Percentiles rank a stretch among this genome's conserved stretches.
These are phyloP conservation scores for Ctenopoma kingsleyae DNA, from an alignment of 2,797 vertebrate genomes.

Conservation along the genomic window DNA sequence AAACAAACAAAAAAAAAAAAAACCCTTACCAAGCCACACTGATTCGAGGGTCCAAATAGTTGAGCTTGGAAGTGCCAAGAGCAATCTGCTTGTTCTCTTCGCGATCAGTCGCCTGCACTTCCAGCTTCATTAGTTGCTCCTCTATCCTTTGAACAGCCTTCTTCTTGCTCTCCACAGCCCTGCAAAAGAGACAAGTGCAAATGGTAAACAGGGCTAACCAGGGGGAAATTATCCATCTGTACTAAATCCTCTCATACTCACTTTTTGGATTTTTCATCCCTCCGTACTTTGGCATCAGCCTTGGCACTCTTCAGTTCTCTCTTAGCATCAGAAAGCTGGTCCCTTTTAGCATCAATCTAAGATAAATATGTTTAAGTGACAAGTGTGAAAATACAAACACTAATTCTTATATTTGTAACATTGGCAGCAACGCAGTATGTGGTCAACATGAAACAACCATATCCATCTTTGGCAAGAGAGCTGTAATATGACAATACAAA, in stretches of 20 bases:
- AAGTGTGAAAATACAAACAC: background rate
- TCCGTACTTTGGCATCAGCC: constrained; percentile 96
- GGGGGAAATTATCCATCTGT: background rate
- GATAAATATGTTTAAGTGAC: background rate
- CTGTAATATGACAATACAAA: background rate
- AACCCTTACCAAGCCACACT: constrained; percentile 92
- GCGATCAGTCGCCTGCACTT: constrained; percentile 96
- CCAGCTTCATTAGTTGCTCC: constrained; percentile 97
- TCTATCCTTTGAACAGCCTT: constrained; percentile 95
- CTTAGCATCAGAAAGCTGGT: constrained; percentile 93
- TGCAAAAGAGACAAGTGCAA: constrained; percentile 45
- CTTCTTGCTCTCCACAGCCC: constrained; percentile 93
- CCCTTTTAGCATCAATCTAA: constrained; percentile 98
- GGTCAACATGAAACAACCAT: background rate
- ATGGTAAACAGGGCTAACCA: background rate
- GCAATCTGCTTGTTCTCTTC: constrained; percentile 99
- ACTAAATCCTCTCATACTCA: constrained; percentile 74
- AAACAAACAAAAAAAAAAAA: no score
- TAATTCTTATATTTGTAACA: background rate
- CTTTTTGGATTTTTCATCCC: constrained; percentile 97
- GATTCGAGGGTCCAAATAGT: constrained; percentile 97
- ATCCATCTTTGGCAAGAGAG: background rate
- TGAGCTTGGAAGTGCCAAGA: constrained; percentile 97
- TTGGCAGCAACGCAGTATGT: background rate
- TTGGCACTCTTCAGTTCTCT: constrained; percentile 97